These are phyloP conservation scores for Tiliacea aurago DNA, from an alignment of 2,888 invertebrate species.

Conservation along the genomic window DNA sequence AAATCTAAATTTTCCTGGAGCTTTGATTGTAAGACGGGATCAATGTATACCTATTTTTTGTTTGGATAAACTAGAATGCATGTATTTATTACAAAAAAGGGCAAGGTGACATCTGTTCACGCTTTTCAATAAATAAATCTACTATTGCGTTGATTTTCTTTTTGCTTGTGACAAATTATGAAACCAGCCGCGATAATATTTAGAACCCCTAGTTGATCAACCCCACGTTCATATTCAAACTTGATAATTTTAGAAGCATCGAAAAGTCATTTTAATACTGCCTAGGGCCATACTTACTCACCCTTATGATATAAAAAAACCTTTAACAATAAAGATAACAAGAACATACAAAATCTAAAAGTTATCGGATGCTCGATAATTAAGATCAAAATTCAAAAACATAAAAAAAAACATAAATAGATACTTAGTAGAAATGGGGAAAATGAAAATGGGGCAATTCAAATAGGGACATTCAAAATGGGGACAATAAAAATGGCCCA, in stretches of 20 bases:
- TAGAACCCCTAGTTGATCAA: slow-evolving; percentile 15
- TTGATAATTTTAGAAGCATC: slow-evolving; percentile 34
- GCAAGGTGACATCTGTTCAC: not conserved
- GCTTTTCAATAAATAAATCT: slow-evolving; percentile 20
- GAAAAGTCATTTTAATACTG: slow-evolving; percentile 42
- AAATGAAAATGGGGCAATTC: not conserved
- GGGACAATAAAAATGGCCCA: not conserved
- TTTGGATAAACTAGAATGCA: too few relatives aligned
- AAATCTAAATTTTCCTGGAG: too few relatives aligned
- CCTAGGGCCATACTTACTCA: slow-evolving; percentile 24
- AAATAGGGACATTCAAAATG: not conserved
- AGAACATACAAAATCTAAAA: slow-evolving; percentile 15
- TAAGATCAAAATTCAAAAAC: slow-evolving; percentile 11
- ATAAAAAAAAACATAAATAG: not conserved
- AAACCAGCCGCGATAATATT: slow-evolving; percentile 30
- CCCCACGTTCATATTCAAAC: slow-evolving; percentile 25
- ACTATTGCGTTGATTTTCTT: not conserved
- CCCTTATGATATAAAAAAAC: slow-evolving; percentile 31
- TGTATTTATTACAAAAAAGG: not conserved
- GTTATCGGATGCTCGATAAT: slow-evolving; percentile 10
- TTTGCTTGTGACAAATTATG: slow-evolving; percentile 34
- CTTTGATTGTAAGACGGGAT: not conserved
- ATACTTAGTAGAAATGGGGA: too few relatives aligned
- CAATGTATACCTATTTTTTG: too few relatives aligned
- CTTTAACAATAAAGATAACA: slow-evolving; percentile 35